Conservation (phyloP, 2,888 invertebrate species). For the Aplocera efformata region DNA sequence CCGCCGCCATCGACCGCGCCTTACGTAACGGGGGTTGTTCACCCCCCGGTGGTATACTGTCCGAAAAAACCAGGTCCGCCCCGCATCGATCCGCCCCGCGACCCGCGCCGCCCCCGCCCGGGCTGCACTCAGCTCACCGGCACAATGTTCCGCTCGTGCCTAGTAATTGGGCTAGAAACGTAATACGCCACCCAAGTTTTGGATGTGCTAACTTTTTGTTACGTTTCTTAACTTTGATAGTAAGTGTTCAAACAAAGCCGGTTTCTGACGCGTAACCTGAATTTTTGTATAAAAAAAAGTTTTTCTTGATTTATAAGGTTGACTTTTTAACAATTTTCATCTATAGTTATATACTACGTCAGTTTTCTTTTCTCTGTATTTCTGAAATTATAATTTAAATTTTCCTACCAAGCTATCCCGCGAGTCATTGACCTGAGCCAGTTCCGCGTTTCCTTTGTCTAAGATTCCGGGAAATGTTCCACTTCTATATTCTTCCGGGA, state of each 20-base stretch:
- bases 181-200: slow-evolving; percentile 11
- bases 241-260: no score
- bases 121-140: slow-evolving; percentile 19
- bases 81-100: slow-evolving; percentile 59
- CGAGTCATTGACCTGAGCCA: slow-evolving; percentile 11
- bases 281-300: no score
- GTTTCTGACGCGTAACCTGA: no score
- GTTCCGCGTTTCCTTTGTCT: slow-evolving; percentile 24
- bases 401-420: slow-evolving; percentile 4
- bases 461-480: slow-evolving; percentile 14
- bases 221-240: no score
- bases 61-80: slow-evolving; percentile 78
- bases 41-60: slow-evolving; percentile 77
- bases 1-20: slow-evolving; percentile 61
- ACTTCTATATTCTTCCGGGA: not conserved
- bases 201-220: not conserved
- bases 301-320: no score
- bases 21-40: slow-evolving; percentile 77
- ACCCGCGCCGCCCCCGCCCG: slow-evolving; percentile 13
- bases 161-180: slow-evolving; percentile 23
- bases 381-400: no score
- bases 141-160: slow-evolving; percentile 25
- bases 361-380: no score
- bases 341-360: no score
- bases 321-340: no score